phyloP scores from a whole-genome alignment of 2,888 invertebrate species.

The Rhorus exstirpatorius region DNA sequence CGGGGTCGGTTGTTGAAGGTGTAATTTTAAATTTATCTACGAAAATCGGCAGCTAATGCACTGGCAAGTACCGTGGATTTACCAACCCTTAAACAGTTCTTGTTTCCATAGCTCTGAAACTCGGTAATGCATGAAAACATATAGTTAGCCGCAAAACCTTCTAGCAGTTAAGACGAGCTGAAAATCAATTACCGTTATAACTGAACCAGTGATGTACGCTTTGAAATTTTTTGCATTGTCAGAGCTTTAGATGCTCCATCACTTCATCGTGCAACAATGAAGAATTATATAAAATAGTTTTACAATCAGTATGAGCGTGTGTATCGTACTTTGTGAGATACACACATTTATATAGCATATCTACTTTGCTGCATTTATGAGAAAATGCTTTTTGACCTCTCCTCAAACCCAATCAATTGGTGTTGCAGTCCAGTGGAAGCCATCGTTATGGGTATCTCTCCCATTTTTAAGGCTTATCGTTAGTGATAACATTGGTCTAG shows the following conservation, averaged over 20 bases:
- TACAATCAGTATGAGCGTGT: neutral
- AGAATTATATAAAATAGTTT: neutral
- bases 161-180: neutral
- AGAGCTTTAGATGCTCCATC: neutral
- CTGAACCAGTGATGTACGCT: neutral
- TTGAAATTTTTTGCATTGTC: constrained; percentile 7
- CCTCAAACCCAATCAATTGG: neutral
- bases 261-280: neutral
- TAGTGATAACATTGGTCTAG: constrained; percentile 45
- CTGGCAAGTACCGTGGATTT: constrained; percentile 11
- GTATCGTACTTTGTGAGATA: neutral
- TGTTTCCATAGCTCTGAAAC: neutral
- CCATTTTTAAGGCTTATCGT: constrained; percentile 51
- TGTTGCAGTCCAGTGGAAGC: neutral
- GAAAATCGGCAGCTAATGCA: constrained; percentile 35
- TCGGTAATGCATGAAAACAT: neutral
- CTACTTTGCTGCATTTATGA: neutral
- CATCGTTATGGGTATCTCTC: constrained; percentile 10
- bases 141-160: neutral
- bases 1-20: constrained; percentile 58
- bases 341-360: too few species aligned
- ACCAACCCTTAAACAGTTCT: constrained; percentile 15
- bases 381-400: neutral
- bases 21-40: constrained; percentile 24
- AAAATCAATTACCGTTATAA: constrained; percentile 27